Evolutionary conservation across 2,888 invertebrate species (phyloP), one percentile per base, ranked within the genome.

Genomic region (Cerastoderma edule): DNA sequence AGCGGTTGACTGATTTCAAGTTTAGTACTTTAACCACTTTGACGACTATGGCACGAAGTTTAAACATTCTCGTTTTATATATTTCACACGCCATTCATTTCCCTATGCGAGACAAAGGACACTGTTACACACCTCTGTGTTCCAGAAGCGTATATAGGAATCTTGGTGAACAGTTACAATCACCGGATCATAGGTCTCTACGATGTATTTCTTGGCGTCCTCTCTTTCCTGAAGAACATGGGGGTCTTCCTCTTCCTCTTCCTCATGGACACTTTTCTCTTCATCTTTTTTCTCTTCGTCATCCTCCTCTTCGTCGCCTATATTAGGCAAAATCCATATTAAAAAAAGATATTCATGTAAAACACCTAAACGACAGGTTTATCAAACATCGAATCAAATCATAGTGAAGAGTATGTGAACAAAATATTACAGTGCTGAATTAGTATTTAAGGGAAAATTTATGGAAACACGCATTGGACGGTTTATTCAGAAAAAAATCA

Each of bases 141-240:
- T 87, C 92, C 92, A 92, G 87, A 91, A 91, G 28, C 91, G 74
- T 32, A 91, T 88, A 64, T 83, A 88, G 24, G 89, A 85, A 75
- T 91, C 91, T 69, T 90, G 89, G 70, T 91, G 90, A 24, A 88
- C 87, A 24, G 91, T 85, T 4, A 90, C 91, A 13, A 92, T 84
- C 30, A 92, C 85, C 1, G 91, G 90, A 32, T 89, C 89, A 60
- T 85, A 91, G 0, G 83, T 85, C 30, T 89, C 89, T 32, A 89
- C 88, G 24, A 89, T 88, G 78, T 88, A 89, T 57, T 85, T 84
- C 46, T 84, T 83, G 22, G 89, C 88, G 50, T 85, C 81, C 39
- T 84, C 85, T 53, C 79, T 77, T 48, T 85, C 83, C 64, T 80
- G 69, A 8, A 84, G 69, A 54, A 69, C 67, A 30, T 75, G 70